Evolutionary conservation across 1,140 invertebrate species (phyloP).

Genomic region (Drosophila erecta): DNA sequence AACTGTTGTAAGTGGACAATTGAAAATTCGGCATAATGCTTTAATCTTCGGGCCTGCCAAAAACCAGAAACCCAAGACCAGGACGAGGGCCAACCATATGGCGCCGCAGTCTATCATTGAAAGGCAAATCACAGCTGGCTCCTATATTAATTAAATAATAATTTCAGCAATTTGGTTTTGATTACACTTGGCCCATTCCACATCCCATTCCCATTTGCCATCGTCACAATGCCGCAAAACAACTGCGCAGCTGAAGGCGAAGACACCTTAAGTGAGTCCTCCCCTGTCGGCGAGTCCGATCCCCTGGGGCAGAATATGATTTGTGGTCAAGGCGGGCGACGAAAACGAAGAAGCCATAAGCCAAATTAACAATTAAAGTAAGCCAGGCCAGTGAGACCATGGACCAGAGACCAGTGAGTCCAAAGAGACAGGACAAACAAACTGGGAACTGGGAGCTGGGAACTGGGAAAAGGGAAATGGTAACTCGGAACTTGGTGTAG

Average conservation of each 20-base stretch:
- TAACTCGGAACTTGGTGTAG: not conserved
- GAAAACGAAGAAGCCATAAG: constrained; percentile 70
- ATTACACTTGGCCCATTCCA: constrained; percentile 42
- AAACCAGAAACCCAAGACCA: not conserved
- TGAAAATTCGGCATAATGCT: not conserved
- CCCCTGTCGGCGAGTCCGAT: constrained; percentile 9
- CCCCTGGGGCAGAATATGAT: constrained; percentile 59
- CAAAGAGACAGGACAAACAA: constrained; percentile 27
- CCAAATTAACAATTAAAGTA: constrained; percentile 78
- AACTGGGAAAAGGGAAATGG: not conserved
- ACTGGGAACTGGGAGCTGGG: not conserved
- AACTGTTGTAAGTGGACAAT: not conserved
- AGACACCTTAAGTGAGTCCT: constrained; percentile 45
- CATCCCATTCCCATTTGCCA: not conserved
- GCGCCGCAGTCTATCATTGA: constrained; percentile 17
- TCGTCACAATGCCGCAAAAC: constrained; percentile 38
- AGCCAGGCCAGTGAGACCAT: constrained; percentile 24
- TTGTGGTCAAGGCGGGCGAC: constrained; percentile 53
- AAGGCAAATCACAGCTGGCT: constrained; percentile 37
- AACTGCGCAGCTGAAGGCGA: constrained; percentile 40
- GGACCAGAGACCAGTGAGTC: not conserved
- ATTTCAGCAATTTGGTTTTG: constrained; percentile 68
- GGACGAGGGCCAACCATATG: constrained; percentile 10
- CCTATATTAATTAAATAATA: constrained; percentile 74
- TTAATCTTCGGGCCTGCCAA: not conserved